Percentiles rank a stretch among this genome's conserved stretches.
These are phyloP conservation scores for Vombatus ursinus DNA, from an alignment of 2,113 vertebrate genomes.

Conservation along the genomic window DNA sequence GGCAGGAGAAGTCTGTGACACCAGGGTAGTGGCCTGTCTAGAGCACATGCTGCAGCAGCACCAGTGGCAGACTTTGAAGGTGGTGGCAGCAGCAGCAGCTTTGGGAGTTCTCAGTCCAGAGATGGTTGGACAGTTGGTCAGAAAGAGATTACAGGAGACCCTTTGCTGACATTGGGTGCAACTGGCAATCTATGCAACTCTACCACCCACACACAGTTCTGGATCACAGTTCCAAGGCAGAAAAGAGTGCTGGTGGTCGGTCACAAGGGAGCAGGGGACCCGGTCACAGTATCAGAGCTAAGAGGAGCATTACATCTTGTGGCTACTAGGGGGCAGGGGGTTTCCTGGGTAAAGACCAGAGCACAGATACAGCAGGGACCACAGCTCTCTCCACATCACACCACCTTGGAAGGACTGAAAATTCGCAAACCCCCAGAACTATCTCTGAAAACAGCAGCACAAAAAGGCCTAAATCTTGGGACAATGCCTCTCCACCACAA, in stretches of 20 bases:
- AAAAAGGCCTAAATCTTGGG: not conserved
- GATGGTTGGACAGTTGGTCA: not conserved
- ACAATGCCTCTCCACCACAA: not conserved
- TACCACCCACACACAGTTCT: not conserved
- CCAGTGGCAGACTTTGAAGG: too few relatives aligned
- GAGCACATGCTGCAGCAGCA: not conserved
- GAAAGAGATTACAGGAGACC: not conserved
- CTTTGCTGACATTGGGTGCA: not conserved
- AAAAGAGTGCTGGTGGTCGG: not conserved
- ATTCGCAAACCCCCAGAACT: too few relatives aligned
- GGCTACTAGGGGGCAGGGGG: not conserved
- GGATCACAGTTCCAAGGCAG: not conserved
- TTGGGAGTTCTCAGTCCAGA: not conserved
- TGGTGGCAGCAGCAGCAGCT: not conserved
- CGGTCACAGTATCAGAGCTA: not conserved
- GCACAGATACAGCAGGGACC: not conserved
- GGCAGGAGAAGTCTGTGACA: not conserved
- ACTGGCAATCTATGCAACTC: not conserved
- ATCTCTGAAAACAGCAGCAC: too few relatives aligned
- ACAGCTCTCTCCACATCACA: not conserved
- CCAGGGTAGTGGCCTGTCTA: not conserved
- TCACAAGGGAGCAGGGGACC: not conserved
- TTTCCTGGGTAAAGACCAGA: not conserved
- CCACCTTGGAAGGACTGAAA: not conserved
- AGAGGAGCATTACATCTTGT: not conserved